Conservation (phyloP, 2,888 invertebrate genomes). For the Hypsopygia costalis region DNA sequence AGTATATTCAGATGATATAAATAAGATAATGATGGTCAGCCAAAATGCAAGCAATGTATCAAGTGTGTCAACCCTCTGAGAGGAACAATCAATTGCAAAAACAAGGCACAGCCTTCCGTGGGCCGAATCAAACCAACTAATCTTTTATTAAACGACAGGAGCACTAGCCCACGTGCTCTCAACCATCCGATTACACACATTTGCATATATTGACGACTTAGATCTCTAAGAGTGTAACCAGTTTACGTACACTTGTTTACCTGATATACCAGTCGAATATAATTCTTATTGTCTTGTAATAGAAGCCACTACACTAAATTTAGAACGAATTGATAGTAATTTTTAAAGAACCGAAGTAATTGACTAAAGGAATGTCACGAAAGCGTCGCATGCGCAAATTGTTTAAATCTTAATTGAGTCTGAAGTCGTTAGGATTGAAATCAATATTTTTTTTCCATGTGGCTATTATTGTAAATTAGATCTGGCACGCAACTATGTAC, state of each 20-base stretch:
- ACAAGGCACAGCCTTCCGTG: slow-evolving; percentile 54
- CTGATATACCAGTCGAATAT: slow-evolving; percentile 15
- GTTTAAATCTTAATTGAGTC: slow-evolving; percentile 72
- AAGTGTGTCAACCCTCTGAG: slow-evolving; percentile 7
- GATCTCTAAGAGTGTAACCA: slow-evolving; percentile 39
- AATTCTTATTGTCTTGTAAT: slow-evolving; percentile 20
- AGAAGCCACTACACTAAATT: slow-evolving; percentile 6
- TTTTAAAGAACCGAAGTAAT: slow-evolving; percentile 13
- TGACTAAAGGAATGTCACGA: slow-evolving; percentile 29
- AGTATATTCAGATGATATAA: too few species aligned
- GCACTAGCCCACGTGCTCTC: slow-evolving; percentile 62
- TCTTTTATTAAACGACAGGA: slow-evolving; percentile 68
- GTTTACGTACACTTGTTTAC: slow-evolving; percentile 26
- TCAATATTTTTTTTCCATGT: slow-evolving; percentile 33
- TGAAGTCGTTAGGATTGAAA: slow-evolving; percentile 66
- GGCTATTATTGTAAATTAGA: slow-evolving; percentile 66
- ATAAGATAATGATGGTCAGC: too few species aligned
- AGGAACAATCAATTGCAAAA: slow-evolving; percentile 45
- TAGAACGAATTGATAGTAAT: background rate
- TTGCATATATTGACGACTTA: slow-evolving; percentile 74
- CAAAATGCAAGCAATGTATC: too few species aligned
- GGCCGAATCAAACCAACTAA: slow-evolving; percentile 62
- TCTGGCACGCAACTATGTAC: slow-evolving; percentile 60
- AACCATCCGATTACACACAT: slow-evolving; percentile 59
- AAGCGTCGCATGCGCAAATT: slow-evolving; percentile 48